phyloP scores from a whole-genome alignment of 2,888 invertebrate genomes.

The Coelopa pilipes region DNA sequence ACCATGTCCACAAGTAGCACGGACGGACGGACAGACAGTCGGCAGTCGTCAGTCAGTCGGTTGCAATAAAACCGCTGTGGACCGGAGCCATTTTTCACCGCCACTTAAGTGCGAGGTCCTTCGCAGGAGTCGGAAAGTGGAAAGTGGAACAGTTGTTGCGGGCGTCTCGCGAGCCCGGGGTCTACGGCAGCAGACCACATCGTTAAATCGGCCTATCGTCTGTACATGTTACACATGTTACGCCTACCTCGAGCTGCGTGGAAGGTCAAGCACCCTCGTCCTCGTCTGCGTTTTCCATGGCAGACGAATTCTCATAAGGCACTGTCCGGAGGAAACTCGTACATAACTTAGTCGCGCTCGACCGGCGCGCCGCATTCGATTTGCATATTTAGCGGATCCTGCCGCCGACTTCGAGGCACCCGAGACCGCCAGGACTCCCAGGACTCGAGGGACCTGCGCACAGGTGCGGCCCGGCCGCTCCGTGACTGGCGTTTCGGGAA shows the following conservation, averaged over 20 bases:
- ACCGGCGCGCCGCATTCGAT: neutral
- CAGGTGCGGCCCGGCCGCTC: neutral
- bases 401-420: neutral
- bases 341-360: conserved; percentile 28
- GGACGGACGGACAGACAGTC: neutral
- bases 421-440: neutral
- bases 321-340: neutral
- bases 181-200: conserved; percentile 5
- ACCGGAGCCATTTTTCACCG: neutral
- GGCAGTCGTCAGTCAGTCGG: neutral
- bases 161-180: too few relatives aligned
- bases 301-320: conserved; percentile 1
- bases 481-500: too few relatives aligned
- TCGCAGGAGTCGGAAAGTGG: neutral
- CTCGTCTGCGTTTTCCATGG: neutral
- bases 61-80: neutral
- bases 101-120: neutral
- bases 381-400: neutral
- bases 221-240: conserved; percentile 3
- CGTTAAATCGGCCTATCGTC: conserved; percentile 4
- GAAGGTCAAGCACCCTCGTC: too few relatives aligned
- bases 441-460: neutral
- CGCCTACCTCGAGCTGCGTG: neutral
- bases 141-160: conserved; percentile 3
- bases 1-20: neutral